phyloP scores from a whole-genome alignment of 2,113 vertebrate genomes.

The Columba livia region DNA sequence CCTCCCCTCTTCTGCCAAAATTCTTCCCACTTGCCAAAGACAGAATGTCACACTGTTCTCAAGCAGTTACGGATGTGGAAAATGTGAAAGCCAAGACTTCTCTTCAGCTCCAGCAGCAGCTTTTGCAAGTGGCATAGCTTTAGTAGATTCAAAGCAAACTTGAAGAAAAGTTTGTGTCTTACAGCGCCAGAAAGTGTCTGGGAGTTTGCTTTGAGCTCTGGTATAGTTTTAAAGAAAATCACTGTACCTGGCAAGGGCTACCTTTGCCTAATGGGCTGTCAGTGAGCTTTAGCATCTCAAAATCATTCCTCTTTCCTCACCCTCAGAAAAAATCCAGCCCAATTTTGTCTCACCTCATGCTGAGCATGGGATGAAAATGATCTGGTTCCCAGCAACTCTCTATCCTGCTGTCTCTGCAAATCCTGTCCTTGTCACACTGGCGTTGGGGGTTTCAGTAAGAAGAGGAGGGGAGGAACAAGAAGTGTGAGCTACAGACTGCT shows the following conservation, averaged over 20 bases:
- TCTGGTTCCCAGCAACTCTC: neutral
- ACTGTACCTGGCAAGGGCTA: neutral
- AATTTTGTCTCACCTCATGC: neutral
- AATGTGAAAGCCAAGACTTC: neutral
- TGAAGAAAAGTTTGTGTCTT: conserved; percentile 3
- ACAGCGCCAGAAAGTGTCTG: neutral
- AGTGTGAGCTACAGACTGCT: neutral
- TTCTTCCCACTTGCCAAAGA: neutral
- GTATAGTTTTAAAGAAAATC: conserved; percentile 1
- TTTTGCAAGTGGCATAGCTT: conserved; percentile 13
- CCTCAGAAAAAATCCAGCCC: neutral
- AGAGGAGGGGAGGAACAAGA: neutral
- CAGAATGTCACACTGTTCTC: conserved; percentile 26
- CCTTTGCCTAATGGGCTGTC: conserved; percentile 27
- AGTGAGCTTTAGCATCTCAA: neutral
- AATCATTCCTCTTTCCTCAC: neutral
- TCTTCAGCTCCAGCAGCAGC: neutral
- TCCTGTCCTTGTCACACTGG: neutral
- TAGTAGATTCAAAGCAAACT: conserved; percentile 3
- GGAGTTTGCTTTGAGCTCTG: conserved; percentile 30
- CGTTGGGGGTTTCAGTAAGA: neutral
- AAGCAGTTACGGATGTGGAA: neutral
- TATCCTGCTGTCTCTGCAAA: neutral
- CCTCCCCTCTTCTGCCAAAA: neutral
- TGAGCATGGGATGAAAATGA: neutral